Evolutionary conservation across 1,140 invertebrate species (phyloP).

Genomic region (Coelopa frigida): DNA sequence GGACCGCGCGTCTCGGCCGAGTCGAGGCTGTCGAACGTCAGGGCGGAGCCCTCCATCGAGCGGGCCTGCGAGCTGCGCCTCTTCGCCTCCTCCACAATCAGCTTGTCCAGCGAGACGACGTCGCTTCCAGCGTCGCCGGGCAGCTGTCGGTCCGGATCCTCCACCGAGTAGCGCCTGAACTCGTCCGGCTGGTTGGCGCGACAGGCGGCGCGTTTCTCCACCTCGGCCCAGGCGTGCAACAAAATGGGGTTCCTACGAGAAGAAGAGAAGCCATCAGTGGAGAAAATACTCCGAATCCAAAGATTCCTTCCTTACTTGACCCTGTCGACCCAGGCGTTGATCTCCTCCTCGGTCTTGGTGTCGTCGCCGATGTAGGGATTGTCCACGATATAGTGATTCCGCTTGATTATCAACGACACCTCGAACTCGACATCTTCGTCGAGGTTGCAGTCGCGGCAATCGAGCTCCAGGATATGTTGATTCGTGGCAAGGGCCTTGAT

Average conservation of each 20-base stretch:
- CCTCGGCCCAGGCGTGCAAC: conserved; percentile 4
- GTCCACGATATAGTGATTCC: conserved; percentile 19
- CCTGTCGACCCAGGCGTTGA: background rate
- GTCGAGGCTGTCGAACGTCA: no score
- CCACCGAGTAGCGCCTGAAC: no score
- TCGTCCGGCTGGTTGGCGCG: background rate
- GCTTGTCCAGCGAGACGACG: no score
- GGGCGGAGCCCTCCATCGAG: no score
- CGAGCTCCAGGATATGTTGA: conserved; percentile 13
- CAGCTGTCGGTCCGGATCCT: no score
- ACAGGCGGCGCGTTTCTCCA: conserved; percentile 5
- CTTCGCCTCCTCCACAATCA: no score
- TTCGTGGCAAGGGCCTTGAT: conserved; percentile 18
- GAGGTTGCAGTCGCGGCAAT: conserved; percentile 26
- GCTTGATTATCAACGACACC: conserved; percentile 24
- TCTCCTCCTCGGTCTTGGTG: conserved; percentile 10
- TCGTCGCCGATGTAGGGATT: conserved; percentile 15
- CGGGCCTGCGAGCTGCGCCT: no score
- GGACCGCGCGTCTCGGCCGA: no score
- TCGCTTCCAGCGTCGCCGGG: no score
- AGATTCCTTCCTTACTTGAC: conserved; percentile 6
- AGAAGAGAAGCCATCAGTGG: background rate
- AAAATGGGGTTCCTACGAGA: conserved; percentile 8
- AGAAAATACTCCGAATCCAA: background rate
- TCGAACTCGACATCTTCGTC: conserved; percentile 22